Evolutionary conservation across 53 echinoderm and acorn worm genomes (phyloP).

Genomic region (Hippasteria phrygiana): DNA sequence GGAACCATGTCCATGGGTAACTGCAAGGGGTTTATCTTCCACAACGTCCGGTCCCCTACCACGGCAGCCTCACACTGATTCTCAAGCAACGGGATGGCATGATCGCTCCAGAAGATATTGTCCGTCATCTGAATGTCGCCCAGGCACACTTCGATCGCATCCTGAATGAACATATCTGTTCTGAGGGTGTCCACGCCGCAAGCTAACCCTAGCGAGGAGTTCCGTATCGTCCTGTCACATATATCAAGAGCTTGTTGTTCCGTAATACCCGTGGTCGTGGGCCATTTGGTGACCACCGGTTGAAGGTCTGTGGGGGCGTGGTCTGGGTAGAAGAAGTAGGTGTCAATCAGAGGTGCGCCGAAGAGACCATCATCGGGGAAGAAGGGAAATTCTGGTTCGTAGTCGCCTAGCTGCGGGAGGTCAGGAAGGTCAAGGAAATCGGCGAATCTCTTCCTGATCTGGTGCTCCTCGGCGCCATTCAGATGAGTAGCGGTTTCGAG

Average conservation of each 20-base stretch:
- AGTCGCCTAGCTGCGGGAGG: conserved; percentile 25
- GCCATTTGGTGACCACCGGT: conserved; percentile 78
- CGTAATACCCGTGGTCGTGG: conserved; percentile 90
- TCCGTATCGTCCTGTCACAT: conserved; percentile 73
- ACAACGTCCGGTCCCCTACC: conserved; percentile 71
- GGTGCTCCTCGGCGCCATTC: neutral
- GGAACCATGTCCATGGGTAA: conserved; percentile 60
- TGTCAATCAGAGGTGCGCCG: conserved; percentile 32
- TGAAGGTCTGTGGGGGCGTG: conserved; percentile 68
- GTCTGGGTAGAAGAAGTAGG: conserved; percentile 88
- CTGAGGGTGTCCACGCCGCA: conserved; percentile 71
- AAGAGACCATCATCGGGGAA: conserved; percentile 18
- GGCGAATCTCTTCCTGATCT: conserved; percentile 34
- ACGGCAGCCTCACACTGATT: conserved; percentile 92
- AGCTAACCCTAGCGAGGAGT: conserved; percentile 76
- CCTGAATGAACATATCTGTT: conserved; percentile 85
- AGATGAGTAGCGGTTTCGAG: neutral
- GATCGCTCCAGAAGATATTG: conserved; percentile 85
- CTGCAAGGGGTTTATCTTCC: conserved; percentile 52
- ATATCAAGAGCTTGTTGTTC: conserved; percentile 79
- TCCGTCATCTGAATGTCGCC: conserved; percentile 93
- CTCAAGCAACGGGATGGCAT: conserved; percentile 84
- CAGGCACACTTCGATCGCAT: conserved; percentile 90
- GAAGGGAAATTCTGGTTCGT: conserved; percentile 33
- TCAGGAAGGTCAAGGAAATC: conserved; percentile 10